Conservation (phyloP, 2,113 vertebrate species). For the Xenopus borealis region DNA sequence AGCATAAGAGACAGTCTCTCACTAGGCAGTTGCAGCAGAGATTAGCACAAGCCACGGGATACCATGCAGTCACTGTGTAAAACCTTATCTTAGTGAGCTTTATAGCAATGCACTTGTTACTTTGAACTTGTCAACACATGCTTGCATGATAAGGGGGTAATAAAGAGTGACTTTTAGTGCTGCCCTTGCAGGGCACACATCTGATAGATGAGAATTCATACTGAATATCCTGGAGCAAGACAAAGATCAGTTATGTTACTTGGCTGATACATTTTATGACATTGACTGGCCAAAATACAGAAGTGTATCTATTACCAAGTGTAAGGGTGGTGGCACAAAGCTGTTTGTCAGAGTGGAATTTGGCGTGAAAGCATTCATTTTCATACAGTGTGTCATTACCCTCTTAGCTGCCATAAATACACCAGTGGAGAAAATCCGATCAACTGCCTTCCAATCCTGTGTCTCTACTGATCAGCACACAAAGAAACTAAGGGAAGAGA, state of each 20-base stretch:
- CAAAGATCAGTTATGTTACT: constrained; percentile 12
- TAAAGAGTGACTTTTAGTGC: constrained; percentile 30
- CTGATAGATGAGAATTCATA: constrained; percentile 32
- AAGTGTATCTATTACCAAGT: no score
- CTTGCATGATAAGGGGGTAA: constrained; percentile 41
- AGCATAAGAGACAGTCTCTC: constrained; percentile 6
- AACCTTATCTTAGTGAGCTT: constrained; percentile 33
- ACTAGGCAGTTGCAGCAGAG: constrained; percentile 30
- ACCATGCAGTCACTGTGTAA: constrained; percentile 20
- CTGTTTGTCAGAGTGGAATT: no score
- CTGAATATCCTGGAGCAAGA: constrained; percentile 16
- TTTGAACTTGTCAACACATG: constrained; percentile 18
- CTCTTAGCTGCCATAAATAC: no score
- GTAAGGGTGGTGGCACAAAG: no score
- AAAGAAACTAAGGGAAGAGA: no score
- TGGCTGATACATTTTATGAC: constrained; percentile 9
- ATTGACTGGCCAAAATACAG: no score
- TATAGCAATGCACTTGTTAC: constrained; percentile 44
- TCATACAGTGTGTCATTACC: no score
- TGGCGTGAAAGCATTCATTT: no score
- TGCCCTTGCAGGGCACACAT: constrained; percentile 29
- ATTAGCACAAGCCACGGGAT: constrained; percentile 11
- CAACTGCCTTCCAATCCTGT: no score
- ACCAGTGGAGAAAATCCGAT: no score
- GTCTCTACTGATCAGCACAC: no score